phyloP scores from a whole-genome alignment of 1,140 invertebrate genomes.

The Conus betulinus region DNA sequence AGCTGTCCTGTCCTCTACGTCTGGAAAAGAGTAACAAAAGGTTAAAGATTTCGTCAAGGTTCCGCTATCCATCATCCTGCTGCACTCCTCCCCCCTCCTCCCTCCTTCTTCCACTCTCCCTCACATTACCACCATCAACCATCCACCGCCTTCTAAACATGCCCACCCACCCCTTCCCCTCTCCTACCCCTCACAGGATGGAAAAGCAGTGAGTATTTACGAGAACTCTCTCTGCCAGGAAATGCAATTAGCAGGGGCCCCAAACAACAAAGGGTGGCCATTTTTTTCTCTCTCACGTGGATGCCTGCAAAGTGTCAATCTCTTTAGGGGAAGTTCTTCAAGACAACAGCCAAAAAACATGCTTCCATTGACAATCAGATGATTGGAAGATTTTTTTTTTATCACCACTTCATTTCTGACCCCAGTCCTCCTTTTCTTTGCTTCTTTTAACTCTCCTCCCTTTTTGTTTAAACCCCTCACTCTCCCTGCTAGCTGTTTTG shows the following conservation, averaged over 20 bases:
- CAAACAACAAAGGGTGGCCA: background rate
- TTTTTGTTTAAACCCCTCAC: background rate
- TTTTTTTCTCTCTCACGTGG: background rate
- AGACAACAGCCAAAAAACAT: background rate
- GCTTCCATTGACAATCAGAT: background rate
- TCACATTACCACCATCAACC: too few species aligned
- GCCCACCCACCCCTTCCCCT: too few species aligned
- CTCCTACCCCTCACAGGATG: background rate
- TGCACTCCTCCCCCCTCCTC: too few species aligned
- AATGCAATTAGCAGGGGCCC: background rate
- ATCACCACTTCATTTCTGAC: too few species aligned
- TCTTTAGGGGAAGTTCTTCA: background rate
- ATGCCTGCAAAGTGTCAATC: background rate
- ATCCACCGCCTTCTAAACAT: too few species aligned
- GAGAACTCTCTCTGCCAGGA: background rate
- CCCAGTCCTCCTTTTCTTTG: background rate
- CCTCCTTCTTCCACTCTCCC: too few species aligned
- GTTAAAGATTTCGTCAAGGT: too few species aligned
- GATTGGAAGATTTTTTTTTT: too few species aligned
- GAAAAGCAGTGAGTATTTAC: slow-evolving; percentile 11
- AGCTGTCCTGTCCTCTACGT: too few species aligned
- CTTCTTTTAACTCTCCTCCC: background rate
- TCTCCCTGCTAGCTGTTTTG: too few species aligned
- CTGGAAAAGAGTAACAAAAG: too few species aligned
- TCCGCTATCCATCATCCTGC: too few species aligned